Conservation (phyloP, 1,140 invertebrate genomes). For the Theocolax elegans region DNA sequence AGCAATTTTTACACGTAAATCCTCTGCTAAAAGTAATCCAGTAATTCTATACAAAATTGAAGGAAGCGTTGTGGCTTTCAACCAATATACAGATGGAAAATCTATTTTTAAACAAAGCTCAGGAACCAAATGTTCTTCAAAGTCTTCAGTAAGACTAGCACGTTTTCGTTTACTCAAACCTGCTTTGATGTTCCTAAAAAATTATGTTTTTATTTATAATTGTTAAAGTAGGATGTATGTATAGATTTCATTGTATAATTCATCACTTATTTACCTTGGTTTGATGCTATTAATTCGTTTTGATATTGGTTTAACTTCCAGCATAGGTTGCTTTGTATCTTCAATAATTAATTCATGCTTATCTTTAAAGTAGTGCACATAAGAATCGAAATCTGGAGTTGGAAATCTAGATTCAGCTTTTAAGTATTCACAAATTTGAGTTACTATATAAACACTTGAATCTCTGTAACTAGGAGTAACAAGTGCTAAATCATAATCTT, state of each 20-base stretch:
- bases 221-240: too few relatives aligned
- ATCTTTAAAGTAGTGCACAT: slow-evolving; percentile 82
- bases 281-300: slow-evolving; percentile 80
- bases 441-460: slow-evolving; percentile 78
- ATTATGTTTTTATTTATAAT: neutral
- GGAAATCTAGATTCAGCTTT: slow-evolving; percentile 87
- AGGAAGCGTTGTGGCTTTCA: slow-evolving; percentile 89
- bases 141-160: slow-evolving; percentile 67
- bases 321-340: slow-evolving; percentile 80
- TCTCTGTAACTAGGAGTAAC: slow-evolving; percentile 57
- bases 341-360: slow-evolving; percentile 82
- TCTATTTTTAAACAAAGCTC: slow-evolving; percentile 89
- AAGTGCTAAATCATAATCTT: slow-evolving; percentile 55
- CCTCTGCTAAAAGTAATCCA: slow-evolving; percentile 82
- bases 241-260: too few relatives aligned
- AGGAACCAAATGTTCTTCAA: slow-evolving; percentile 87
- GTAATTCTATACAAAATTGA: slow-evolving; percentile 86
- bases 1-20: slow-evolving; percentile 76
- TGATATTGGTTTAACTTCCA: slow-evolving; percentile 91
- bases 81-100: slow-evolving; percentile 89
- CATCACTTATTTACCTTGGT: slow-evolving; percentile 68
- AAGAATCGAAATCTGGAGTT: slow-evolving; percentile 77
- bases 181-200: slow-evolving; percentile 49
- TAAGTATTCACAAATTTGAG: slow-evolving; percentile 81
- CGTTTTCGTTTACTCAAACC: slow-evolving; percentile 62